Base-by-base conservation (phyloP, 2,113 vertebrate species). In the Eurystomus gularis region DNA sequence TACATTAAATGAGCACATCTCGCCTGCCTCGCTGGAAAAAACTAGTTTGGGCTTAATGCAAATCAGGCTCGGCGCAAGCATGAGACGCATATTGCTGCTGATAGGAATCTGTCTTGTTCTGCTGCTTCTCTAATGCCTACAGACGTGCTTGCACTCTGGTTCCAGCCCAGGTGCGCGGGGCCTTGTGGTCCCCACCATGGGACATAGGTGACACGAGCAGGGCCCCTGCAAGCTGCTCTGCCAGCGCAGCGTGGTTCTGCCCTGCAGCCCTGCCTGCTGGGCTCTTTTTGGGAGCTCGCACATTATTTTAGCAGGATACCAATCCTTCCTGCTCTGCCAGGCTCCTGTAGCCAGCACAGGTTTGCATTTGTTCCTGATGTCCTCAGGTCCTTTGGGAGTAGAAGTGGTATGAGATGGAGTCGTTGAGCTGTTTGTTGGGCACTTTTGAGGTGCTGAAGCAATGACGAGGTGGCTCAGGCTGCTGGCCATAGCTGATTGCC, bases 391-490 rank as follows among this genome's bases (percentile, higher is more conserved):
- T 58, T 65, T 4, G 12, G n/a, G 5, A 25, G 18, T 0, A 35
- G 70, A 10, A n/a, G 54, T 10, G 23, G 13, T 3, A 4, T 3
- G 40, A 49, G 82, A 4, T 31, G 73, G 66, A 12, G 35, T 8
- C 2, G 0, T 1, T 4, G 37, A 35, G 90, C 35, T 55, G 42
- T 39, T 65, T 33, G 23, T 48, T 51, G 72, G 26, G 26, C 9
- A 3, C 49, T 11, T 2, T 33, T 1, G 18, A 52, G 51, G 20
- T 62, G 65, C 44, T 26, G n/a, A 2, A 73, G 81, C 58, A 5
- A 0, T 1, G 54, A 16, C 1, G 3, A 14, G 49, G 52, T 11
- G 61, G 35, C 26, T 19, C 0, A 0, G 42, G 0, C 6, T 16
- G 25, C 14, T 29, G 42, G 68, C 28, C 31, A 4, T 61, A 37